A percentile compares a stretch with the other conserved stretches of the same genome.
Conservation (phyloP, 2,888 invertebrate species). For the Panzeria rudis region DNA sequence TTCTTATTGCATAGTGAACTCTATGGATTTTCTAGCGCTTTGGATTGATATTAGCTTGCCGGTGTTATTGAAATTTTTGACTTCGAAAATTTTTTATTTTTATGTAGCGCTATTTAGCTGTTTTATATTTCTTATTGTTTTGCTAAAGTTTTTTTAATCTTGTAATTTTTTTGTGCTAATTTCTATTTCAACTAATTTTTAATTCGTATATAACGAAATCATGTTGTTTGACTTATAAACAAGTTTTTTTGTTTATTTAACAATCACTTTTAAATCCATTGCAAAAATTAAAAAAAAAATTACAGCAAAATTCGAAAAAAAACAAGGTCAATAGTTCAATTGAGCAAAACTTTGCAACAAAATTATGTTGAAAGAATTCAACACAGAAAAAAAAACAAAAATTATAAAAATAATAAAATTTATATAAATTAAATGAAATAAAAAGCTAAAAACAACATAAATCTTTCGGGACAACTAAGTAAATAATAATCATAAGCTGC, state of each 20-base stretch:
- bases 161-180: neutral
- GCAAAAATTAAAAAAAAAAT: constrained; percentile 22
- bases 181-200: constrained; percentile 7
- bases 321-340: constrained; percentile 70
- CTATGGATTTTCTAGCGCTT: too few species aligned
- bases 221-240: constrained; percentile 46
- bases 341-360: constrained; percentile 32
- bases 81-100: too few species aligned
- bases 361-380: neutral
- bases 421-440: neutral
- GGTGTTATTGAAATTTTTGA: too few species aligned
- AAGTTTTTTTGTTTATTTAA: constrained; percentile 38
- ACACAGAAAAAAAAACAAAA: too few species aligned
- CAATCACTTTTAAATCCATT: constrained; percentile 24
- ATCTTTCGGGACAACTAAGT: neutral
- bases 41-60: too few species aligned
- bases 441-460: neutral
- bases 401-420: constrained; percentile 14
- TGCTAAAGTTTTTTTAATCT: neutral
- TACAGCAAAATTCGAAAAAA: constrained; percentile 20
- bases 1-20: too few species aligned
- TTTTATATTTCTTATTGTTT: neutral
- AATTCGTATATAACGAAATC: constrained; percentile 16
- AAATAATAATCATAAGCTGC: neutral
- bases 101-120: neutral